These are phyloP conservation scores for Acanthochromis polyacanthus DNA, from an alignment of 2,113 vertebrate species.

Conservation along the genomic window DNA sequence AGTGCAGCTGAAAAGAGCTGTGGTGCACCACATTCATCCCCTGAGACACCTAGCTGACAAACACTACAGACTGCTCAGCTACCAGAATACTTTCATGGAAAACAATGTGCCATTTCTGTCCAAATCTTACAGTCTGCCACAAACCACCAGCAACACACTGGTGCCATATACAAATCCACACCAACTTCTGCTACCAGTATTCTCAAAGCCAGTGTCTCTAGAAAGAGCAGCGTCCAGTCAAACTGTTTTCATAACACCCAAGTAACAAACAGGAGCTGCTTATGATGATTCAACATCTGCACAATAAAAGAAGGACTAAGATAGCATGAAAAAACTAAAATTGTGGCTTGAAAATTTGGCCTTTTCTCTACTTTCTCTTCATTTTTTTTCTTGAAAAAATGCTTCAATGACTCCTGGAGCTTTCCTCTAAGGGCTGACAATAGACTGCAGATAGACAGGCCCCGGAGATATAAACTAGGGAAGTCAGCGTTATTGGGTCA, in stretches of 20 bases:
- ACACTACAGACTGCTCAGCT: slow-evolving; percentile 6
- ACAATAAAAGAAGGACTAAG: too few relatives aligned
- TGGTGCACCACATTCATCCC: neutral
- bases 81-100: neutral
- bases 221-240: neutral
- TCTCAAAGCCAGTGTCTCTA: neutral
- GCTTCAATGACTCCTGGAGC: neutral
- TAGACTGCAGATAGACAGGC: neutral
- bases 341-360: neutral
- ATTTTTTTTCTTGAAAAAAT: neutral
- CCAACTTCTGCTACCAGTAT: neutral
- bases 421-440: slow-evolving; percentile 2
- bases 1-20: slow-evolving; percentile 2
- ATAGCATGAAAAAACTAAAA: too few relatives aligned
- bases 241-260: neutral
- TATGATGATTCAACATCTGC: neutral
- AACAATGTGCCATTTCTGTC: neutral
- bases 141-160: neutral
- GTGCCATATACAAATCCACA: neutral
- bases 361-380: neutral
- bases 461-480: neutral
- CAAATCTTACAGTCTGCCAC: neutral
- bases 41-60: neutral
- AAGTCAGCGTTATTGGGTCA: slow-evolving; percentile 54
- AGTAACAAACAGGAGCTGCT: neutral